These are phyloP conservation scores for Aricia artaxerxes DNA, from an alignment of 2,888 invertebrate genomes.

Conservation along the genomic window DNA sequence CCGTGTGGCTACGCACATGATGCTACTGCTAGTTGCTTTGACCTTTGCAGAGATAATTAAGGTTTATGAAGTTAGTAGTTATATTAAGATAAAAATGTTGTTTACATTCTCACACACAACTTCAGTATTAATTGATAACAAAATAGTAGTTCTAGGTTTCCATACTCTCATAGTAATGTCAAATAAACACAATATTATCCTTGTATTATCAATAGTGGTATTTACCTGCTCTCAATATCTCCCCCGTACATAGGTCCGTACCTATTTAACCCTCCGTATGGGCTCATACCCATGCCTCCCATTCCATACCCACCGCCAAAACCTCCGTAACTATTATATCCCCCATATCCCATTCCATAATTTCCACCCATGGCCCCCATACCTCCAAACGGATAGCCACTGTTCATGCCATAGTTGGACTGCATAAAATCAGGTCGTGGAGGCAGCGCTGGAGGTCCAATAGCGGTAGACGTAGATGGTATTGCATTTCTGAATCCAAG, in stretches of 20 bases:
- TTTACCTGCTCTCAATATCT: conserved; percentile 83
- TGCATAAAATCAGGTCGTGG: conserved; percentile 61
- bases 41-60: not conserved
- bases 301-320: conserved; percentile 52
- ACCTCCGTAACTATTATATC: conserved; percentile 42
- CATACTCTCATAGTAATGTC: not conserved
- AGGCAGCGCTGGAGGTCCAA: conserved; percentile 56
- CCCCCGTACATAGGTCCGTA: conserved; percentile 74
- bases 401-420: conserved; percentile 56
- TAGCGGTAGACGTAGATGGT: conserved; percentile 52
- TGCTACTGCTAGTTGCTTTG: not conserved
- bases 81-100: not conserved
- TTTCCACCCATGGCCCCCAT: conserved; percentile 46
- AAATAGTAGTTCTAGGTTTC: not conserved
- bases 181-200: conserved; percentile 32
- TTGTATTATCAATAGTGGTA: conserved; percentile 32
- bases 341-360: conserved; percentile 44
- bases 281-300: conserved; percentile 49
- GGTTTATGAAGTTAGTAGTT: not conserved
- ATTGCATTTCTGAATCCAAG: conserved; percentile 57
- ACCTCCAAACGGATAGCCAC: conserved; percentile 48
- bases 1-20: too few relatives aligned
- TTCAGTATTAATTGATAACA: not conserved
- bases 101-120: not conserved
- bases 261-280: conserved; percentile 69